These are phyloP conservation scores for Drosophila hawaiiensis DNA, from an alignment of 2,888 invertebrate genomes.

Conservation along the genomic window DNA sequence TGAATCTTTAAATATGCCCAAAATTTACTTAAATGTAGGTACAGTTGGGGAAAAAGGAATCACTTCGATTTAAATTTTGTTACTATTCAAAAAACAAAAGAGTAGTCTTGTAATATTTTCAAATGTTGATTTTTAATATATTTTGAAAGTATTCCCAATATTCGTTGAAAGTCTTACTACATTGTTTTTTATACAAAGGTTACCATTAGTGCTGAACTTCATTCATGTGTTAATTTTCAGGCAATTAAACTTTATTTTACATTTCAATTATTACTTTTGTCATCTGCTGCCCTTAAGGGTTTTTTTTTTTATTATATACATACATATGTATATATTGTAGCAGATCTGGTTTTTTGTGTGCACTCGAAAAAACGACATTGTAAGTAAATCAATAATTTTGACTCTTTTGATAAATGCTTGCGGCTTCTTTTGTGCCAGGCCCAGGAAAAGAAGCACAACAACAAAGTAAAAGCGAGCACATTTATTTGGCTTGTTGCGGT, in stretches of 20 bases:
- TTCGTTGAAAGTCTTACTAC: background rate
- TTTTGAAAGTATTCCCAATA: background rate
- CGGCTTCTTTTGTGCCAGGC: conserved; percentile 65
- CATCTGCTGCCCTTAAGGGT: background rate
- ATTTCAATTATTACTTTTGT: conserved; percentile 10
- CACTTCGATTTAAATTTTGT: background rate
- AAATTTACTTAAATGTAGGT: background rate
- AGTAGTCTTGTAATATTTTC: background rate
- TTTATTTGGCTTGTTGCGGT: conserved; percentile 78
- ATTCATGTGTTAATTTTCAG: background rate
- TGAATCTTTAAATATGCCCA: background rate
- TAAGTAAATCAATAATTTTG: conserved; percentile 70
- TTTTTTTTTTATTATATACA: conserved; percentile 1
- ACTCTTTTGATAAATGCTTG: conserved; percentile 63
- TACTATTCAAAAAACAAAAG: background rate
- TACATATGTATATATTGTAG: background rate
- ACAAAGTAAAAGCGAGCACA: conserved; percentile 51
- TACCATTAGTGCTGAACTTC: background rate
- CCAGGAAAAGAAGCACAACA: conserved; percentile 22
- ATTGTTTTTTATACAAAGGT: background rate
- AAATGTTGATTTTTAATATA: background rate
- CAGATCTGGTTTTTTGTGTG: conserved; percentile 18
- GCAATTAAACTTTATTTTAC: background rate
- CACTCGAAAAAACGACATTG: conserved; percentile 43
- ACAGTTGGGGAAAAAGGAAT: background rate